Conservation (phyloP, 2,113 vertebrate species). For the Guaruba guarouba region DNA sequence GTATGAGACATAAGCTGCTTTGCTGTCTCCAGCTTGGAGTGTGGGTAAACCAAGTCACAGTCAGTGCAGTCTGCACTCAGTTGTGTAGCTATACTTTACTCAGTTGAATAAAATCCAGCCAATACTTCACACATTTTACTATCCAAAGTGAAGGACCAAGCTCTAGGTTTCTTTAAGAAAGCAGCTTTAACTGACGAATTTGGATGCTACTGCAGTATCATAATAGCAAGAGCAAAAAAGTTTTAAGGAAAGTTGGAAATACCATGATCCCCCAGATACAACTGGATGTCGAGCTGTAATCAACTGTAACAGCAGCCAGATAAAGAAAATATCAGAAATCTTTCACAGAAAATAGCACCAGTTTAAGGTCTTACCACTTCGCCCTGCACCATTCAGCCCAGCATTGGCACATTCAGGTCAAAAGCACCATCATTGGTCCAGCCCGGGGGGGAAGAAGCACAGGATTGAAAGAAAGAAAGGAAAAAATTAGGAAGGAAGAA, state of each 20-base stretch:
- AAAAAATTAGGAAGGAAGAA: conserved; percentile 19
- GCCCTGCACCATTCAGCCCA: conserved; percentile 67
- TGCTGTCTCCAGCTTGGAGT: background rate
- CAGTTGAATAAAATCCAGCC: background rate
- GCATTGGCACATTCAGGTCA: conserved; percentile 12
- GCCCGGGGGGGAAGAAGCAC: background rate
- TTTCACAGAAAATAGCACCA: background rate
- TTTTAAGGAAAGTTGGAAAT: background rate
- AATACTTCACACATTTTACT: background rate
- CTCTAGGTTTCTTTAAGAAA: background rate
- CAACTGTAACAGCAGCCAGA: background rate
- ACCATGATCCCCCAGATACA: background rate
- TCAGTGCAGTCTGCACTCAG: background rate
- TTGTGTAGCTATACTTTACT: background rate
- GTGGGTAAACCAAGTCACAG: background rate
- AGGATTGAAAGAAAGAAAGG: conserved; percentile 34
- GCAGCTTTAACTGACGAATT: background rate
- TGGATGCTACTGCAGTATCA: background rate
- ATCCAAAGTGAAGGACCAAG: background rate
- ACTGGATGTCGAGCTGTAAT: background rate
- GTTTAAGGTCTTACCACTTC: conserved; percentile 78
- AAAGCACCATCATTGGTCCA: conserved; percentile 26
- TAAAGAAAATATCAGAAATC: background rate
- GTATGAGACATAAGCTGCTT: background rate
- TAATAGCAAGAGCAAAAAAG: background rate